These are phyloP conservation scores for Cylindroiulus punctatus DNA, from an alignment of 2,888 invertebrate genomes.

Conservation along the genomic window DNA sequence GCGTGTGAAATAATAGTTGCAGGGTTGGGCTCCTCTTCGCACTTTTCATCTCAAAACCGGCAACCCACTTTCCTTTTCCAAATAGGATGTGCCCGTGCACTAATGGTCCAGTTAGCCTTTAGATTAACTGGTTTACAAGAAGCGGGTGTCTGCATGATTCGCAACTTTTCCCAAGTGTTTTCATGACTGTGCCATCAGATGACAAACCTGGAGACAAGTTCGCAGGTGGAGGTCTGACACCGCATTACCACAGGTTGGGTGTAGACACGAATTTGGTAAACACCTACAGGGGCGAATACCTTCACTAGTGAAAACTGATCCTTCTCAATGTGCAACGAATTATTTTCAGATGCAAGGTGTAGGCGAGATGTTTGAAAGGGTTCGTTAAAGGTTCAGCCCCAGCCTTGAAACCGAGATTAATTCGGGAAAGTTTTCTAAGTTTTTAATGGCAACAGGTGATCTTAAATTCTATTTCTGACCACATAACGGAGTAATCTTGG, in stretches of 20 bases:
- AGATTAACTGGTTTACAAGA: slow-evolving; percentile 6
- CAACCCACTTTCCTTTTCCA: slow-evolving; percentile 17
- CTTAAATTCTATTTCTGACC: background rate
- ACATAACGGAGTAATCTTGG: background rate
- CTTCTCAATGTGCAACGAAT: background rate
- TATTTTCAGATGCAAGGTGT: background rate
- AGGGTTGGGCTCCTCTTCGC: slow-evolving; percentile 24
- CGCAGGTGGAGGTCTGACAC: background rate
- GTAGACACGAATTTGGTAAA: background rate
- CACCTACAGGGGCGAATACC: slow-evolving; percentile 2
- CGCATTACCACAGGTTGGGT: background rate
- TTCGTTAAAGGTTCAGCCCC: background rate
- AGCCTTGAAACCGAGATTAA: slow-evolving; percentile 17
- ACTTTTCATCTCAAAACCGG: background rate
- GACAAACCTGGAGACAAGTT: slow-evolving; percentile 1
- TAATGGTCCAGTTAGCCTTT: slow-evolving; percentile 37
- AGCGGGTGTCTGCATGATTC: background rate
- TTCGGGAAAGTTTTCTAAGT: background rate
- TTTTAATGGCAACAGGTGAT: slow-evolving; percentile 1
- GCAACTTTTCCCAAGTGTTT: background rate
- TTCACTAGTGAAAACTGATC: background rate
- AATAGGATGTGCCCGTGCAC: background rate
- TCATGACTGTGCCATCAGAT: background rate
- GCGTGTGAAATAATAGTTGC: background rate
- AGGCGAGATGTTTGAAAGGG: slow-evolving; percentile 2